Conservation (phyloP, 2,888 invertebrate species). For the Drosophila paranaensis region DNA sequence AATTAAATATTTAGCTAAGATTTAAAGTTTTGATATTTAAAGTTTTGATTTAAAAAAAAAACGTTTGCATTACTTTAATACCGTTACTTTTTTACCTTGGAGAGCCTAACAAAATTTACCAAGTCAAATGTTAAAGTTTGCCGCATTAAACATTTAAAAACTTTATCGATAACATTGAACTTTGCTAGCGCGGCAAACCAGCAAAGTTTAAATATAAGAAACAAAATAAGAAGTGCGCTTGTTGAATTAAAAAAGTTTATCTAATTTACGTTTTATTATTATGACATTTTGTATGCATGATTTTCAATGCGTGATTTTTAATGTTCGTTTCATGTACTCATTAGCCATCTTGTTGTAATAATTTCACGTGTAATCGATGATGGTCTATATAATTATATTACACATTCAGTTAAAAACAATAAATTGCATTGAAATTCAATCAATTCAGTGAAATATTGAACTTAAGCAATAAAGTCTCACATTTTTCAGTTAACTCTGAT, state of each 20-base stretch:
- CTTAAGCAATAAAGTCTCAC: slow-evolving; percentile 76
- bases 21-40: not conserved
- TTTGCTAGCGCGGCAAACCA: not conserved
- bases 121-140: not conserved
- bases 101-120: not conserved
- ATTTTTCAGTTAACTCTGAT: slow-evolving; percentile 45
- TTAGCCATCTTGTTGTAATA: slow-evolving; percentile 43
- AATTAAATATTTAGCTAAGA: not conserved
- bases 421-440: slow-evolving; percentile 66
- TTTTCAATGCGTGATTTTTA: slow-evolving; percentile 30
- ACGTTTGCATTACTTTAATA: too few species aligned
- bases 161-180: not conserved
- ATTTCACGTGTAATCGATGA: slow-evolving; percentile 50
- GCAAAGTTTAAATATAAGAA: not conserved
- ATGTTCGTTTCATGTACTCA: slow-evolving; percentile 55
- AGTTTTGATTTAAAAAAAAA: too few species aligned
- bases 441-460: slow-evolving; percentile 68
- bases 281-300: slow-evolving; percentile 67
- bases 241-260: slow-evolving; percentile 66
- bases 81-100: too few species aligned
- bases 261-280: slow-evolving; percentile 68
- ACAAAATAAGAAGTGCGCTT: slow-evolving; percentile 14
- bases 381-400: slow-evolving; percentile 42
- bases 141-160: not conserved
- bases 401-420: slow-evolving; percentile 54